Percentiles rank a stretch among this genome's conserved stretches.
Conservation (phyloP, 2,113 vertebrate genomes). For the Triplophysa siluroides region DNA sequence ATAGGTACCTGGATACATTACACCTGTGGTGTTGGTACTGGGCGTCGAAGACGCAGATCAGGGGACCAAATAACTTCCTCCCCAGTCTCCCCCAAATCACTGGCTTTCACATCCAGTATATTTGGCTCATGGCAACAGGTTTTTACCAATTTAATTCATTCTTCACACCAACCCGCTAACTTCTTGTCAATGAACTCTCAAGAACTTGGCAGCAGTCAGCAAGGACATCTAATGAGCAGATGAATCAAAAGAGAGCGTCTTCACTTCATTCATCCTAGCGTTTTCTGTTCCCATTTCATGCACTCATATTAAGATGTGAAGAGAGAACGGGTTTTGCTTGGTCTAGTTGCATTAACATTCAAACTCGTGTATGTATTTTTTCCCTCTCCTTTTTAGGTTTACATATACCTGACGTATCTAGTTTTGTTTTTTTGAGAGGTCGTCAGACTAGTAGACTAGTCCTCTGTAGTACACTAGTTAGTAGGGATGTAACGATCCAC, state of each 20-base stretch:
- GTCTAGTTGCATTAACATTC: slow-evolving; percentile 28
- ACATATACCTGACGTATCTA: too few species aligned
- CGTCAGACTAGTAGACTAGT: too few species aligned
- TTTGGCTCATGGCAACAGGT: slow-evolving; percentile 99
- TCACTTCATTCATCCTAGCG: not conserved
- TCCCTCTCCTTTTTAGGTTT: too few species aligned
- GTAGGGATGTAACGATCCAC: too few species aligned
- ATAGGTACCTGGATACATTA: slow-evolving; percentile 95
- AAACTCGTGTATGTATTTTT: slow-evolving; percentile 6
- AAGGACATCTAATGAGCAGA: slow-evolving; percentile 88
- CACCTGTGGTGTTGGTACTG: slow-evolving; percentile 93
- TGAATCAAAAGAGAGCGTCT: slow-evolving; percentile 58
- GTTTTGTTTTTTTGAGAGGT: too few species aligned
- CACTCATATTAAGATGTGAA: slow-evolving; percentile 23
- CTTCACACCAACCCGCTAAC: slow-evolving; percentile 63
- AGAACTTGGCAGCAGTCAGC: slow-evolving; percentile 78
- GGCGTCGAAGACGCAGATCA: slow-evolving; percentile 97
- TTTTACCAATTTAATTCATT: slow-evolving; percentile 93
- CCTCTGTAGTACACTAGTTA: too few species aligned
- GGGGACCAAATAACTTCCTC: slow-evolving; percentile 97
- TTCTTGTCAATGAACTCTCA: slow-evolving; percentile 79
- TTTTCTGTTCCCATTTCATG: not conserved
- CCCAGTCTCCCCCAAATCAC: slow-evolving; percentile 96
- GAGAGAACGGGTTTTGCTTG: not conserved
- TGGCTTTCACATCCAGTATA: slow-evolving; percentile 98